Percentiles rank a stretch among this genome's conserved stretches.
Conservation (phyloP, 1,140 invertebrate species). For the Drosophila funebris region DNA sequence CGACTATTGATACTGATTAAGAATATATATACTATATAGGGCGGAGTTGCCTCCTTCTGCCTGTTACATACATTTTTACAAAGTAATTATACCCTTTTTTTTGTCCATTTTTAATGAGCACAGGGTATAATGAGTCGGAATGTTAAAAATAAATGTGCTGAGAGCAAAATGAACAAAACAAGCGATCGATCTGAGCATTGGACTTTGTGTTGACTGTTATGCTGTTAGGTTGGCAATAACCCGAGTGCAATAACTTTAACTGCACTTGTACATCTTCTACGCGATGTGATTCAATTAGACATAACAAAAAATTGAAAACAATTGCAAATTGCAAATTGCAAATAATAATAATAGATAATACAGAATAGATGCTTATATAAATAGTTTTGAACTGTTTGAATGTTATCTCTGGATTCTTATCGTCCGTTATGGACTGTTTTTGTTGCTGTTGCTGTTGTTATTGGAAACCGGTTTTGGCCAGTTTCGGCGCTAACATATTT, state of each 20-base stretch:
- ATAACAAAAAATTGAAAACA: slow-evolving; percentile 4
- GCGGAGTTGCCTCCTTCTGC: too few species aligned
- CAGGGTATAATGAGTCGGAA: slow-evolving; percentile 13
- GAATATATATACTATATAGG: too few species aligned
- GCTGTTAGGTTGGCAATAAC: too few species aligned
- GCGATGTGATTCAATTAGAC: slow-evolving; percentile 34
- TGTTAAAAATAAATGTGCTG: neutral
- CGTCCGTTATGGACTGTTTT: slow-evolving; percentile 1
- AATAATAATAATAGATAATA: slow-evolving; percentile 11
- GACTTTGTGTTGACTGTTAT: neutral
- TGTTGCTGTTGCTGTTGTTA: neutral
- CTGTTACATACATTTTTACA: too few species aligned
- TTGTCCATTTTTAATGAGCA: too few species aligned
- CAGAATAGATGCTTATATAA: neutral
- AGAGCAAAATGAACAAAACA: neutral
- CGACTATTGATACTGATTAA: too few species aligned
- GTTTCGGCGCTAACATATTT: slow-evolving; percentile 49
- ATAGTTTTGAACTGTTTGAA: neutral
- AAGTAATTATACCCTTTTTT: too few species aligned
- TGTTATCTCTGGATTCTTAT: slow-evolving; percentile 32
- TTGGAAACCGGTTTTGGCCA: slow-evolving; percentile 42
- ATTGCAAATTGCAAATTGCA: slow-evolving; percentile 10
- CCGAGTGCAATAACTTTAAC: neutral
- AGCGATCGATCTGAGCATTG: neutral
- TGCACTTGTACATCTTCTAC: neutral